Evolutionary conservation across 2,797 vertebrate genomes (phyloP), one percentile per base, ranked within the genome.

Genomic region (Antennarius maculatus): DNA sequence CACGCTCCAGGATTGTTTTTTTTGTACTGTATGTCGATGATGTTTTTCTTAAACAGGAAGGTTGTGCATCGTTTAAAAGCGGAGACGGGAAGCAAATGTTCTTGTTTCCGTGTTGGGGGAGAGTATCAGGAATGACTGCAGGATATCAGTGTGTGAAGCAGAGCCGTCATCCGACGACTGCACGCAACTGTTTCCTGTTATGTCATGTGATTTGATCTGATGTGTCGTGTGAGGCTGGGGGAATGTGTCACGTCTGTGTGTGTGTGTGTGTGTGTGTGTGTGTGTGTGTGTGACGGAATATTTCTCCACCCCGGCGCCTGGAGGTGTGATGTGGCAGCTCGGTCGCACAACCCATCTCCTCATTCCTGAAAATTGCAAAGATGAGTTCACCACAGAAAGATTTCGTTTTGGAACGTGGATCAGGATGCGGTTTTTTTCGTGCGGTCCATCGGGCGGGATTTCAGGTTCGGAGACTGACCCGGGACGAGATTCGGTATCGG

Each of bases 131-230:
- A 39, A 59, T 50, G 55, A 63, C 72, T 79, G 71, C 64, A 60
- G 72, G 61, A 86, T 60, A 79, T 31, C 46, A 43, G 65, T 75
- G 75, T 47, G 71, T 71, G 75, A 78, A 75, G 64, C 50, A 15
- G 42, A 49, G 70, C 75, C 45, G 61, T 66, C 47, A 69, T 80
- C 81, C 62, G 63, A 75, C 76, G 63, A 76, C 71, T 74, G 63
- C 47, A 53, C 46, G 18, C 72, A 70, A 84, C 63, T 71, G 70
- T 66, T 85, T 74, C 62, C 76, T 76, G 55, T 49, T 52, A 63
- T 31, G 54, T 71, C 66, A 71, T 7, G 18, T 61, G 83, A 81
- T 78, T 54, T 76, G 69, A 86, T 76, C 18, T 64, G 63, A 61
- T 64, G 61, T 73, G 74, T 74, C 54, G 65, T 69, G 78, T 48